Conservation (phyloP, 2,888 invertebrate species). For the Pheosia gnoma region DNA sequence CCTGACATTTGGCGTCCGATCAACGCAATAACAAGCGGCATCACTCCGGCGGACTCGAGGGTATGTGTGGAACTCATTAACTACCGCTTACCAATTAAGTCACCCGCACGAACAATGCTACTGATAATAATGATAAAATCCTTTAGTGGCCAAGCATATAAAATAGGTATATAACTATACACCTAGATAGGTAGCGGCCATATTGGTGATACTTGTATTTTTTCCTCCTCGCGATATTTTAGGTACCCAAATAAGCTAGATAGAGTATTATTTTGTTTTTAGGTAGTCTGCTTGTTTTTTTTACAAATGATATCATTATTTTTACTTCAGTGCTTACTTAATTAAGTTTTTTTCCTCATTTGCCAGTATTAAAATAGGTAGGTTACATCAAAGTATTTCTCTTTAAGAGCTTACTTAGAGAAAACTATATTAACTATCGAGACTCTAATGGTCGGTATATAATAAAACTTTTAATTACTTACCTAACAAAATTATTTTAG, state of each 20-base stretch:
- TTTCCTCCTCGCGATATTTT: constrained; percentile 1
- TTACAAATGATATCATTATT: too few species aligned
- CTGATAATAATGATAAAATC: constrained; percentile 21
- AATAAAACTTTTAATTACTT: too few species aligned
- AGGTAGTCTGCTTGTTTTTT: too few species aligned
- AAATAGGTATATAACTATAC: constrained; percentile 14
- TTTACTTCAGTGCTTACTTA: too few species aligned
- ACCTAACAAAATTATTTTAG: too few species aligned
- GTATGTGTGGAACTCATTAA: constrained; percentile 60
- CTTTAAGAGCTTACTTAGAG: too few species aligned
- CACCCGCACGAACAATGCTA: constrained; percentile 28
- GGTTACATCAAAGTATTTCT: too few species aligned
- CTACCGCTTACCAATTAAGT: constrained; percentile 8
- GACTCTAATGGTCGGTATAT: too few species aligned
- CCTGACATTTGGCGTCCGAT: constrained; percentile 89
- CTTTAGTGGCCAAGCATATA: constrained; percentile 1
- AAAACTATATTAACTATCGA: too few species aligned
- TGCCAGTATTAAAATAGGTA: too few species aligned
- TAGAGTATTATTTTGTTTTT: too few species aligned
- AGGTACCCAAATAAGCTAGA: constrained; percentile 18
- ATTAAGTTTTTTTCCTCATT: too few species aligned
- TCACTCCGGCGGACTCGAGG: constrained; percentile 79
- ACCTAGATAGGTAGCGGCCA: not conserved
- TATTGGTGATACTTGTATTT: not conserved
- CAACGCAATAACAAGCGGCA: constrained; percentile 86